Evolutionary conservation across 2,888 invertebrate species (phyloP).

Genomic region (Griposia aprilina): DNA sequence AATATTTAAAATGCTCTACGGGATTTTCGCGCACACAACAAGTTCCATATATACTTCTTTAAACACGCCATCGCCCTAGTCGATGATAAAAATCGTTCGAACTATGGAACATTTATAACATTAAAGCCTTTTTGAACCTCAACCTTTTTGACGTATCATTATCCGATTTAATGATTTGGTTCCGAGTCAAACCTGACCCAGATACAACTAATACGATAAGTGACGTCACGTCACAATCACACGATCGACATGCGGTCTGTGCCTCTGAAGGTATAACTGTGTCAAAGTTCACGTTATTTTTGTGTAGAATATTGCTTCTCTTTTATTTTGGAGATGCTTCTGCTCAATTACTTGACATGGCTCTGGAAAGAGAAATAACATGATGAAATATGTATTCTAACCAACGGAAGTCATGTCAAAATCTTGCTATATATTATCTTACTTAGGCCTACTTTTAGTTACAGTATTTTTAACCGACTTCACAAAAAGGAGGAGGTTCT

Average conservation of each 20-base stretch:
- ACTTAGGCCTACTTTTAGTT: background rate
- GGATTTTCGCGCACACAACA: background rate
- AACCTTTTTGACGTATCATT: background rate
- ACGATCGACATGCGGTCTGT: constrained; percentile 49
- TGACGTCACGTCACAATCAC: constrained; percentile 43
- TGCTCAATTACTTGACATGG: background rate
- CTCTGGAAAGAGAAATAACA: background rate
- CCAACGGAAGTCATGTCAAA: background rate
- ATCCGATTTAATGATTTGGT: constrained; percentile 38
- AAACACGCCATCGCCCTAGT: no score
- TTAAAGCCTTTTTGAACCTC: no score
- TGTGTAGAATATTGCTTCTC: background rate
- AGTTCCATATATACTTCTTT: no score
- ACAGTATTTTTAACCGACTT: background rate
- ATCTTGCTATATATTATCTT: background rate
- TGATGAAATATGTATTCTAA: background rate
- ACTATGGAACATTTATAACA: background rate
- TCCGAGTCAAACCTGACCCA: constrained; percentile 43
- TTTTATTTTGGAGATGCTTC: background rate
- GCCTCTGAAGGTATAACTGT: constrained; percentile 10
- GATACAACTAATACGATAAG: constrained; percentile 52
- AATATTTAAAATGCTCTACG: background rate
- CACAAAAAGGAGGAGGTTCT: no score
- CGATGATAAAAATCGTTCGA: background rate
- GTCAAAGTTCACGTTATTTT: constrained; percentile 22